Conservation (phyloP, 92 coral and sea anemone species). For the Epizoanthus scotinus region DNA sequence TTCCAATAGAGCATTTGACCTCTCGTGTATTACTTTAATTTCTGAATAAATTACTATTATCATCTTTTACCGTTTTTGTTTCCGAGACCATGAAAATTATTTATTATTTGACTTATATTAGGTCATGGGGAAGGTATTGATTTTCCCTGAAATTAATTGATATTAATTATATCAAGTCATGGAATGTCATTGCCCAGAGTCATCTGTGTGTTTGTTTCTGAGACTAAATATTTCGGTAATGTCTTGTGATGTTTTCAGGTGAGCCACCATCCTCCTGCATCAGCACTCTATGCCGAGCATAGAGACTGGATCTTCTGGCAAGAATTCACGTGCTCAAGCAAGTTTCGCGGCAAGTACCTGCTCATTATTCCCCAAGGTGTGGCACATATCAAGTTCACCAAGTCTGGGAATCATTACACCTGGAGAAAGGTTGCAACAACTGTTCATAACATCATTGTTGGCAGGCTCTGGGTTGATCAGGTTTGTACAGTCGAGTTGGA, state of each 20-base stretch:
- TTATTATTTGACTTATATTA: too few species aligned
- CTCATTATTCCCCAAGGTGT: slow-evolving; percentile 93
- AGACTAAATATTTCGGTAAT: too few species aligned
- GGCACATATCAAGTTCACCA: slow-evolving; percentile 90
- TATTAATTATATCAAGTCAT: background rate
- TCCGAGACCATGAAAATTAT: too few species aligned
- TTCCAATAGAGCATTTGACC: too few species aligned
- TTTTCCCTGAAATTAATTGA: background rate
- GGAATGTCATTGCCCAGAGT: background rate
- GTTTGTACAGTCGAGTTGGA: slow-evolving; percentile 34
- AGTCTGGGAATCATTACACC: slow-evolving; percentile 93
- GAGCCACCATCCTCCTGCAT: slow-evolving; percentile 98
- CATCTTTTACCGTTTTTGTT: too few species aligned
- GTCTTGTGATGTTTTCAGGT: slow-evolving; percentile 54
- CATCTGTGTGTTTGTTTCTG: too few species aligned
- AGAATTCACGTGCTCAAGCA: slow-evolving; percentile 94
- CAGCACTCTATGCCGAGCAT: slow-evolving; percentile 94
- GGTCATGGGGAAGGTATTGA: too few species aligned
- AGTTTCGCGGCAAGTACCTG: slow-evolving; percentile 98
- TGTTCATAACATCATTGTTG: slow-evolving; percentile 96
- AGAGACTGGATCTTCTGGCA: slow-evolving; percentile 99
- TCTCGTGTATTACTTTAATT: too few species aligned
- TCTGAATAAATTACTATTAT: too few species aligned
- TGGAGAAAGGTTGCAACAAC: slow-evolving; percentile 99
- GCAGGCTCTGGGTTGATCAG: slow-evolving; percentile 98